phyloP scores from a whole-genome alignment of 37 sponge, comb jelly and placozoan genomes.

The Aphrocallistes beatrix region DNA sequence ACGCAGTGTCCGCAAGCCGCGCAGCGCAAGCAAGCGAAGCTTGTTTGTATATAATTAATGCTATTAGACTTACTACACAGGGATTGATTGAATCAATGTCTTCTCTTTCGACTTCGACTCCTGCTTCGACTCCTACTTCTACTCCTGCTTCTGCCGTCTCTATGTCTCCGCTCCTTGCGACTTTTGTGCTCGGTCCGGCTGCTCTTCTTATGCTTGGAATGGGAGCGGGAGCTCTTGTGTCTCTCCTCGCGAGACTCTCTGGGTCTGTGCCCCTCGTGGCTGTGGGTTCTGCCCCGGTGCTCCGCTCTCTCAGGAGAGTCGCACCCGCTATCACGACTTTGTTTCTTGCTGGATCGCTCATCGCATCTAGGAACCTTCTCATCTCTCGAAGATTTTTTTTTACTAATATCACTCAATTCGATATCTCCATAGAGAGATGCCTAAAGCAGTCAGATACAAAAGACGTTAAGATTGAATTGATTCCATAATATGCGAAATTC shows the following conservation, averaged over 20 bases:
- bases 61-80: too few relatives aligned
- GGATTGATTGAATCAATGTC: too few relatives aligned
- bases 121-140: background rate
- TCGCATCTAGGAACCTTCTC: background rate
- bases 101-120: background rate
- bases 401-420: background rate
- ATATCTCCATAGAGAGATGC: background rate
- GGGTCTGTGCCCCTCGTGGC: background rate
- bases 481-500: too few relatives aligned
- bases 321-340: background rate
- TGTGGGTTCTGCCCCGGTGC: background rate
- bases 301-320: background rate
- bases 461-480: too few relatives aligned
- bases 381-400: background rate
- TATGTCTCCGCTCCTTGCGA: background rate
- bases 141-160: background rate
- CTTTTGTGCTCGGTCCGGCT: background rate
- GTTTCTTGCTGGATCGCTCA: background rate
- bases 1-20: too few relatives aligned
- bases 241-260: background rate
- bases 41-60: too few relatives aligned
- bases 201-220: background rate
- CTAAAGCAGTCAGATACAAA: background rate
- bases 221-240: conserved; percentile 17
- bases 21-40: too few relatives aligned